Percentiles rank a stretch among this genome's conserved stretches.
phyloP scores from a whole-genome alignment of 2,113 vertebrate species.

The Prunella fulvescens region DNA sequence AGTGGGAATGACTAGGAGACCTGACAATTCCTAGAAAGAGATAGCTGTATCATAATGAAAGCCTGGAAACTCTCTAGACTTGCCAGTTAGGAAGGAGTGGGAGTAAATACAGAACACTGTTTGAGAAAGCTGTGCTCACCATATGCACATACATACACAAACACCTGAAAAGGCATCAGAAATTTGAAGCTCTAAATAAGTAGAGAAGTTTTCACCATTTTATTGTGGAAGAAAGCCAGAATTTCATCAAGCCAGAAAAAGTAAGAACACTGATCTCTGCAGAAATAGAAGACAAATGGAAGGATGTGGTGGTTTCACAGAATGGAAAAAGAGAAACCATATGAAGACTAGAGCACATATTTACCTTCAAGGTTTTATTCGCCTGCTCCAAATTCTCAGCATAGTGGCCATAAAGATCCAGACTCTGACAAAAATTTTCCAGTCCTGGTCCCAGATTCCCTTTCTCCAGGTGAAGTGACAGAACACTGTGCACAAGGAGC shows the following conservation, averaged over 20 bases:
- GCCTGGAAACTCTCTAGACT: background rate
- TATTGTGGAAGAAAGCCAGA: background rate
- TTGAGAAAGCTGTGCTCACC: background rate
- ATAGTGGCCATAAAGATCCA: conserved; percentile 81
- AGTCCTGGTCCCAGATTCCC: conserved; percentile 78
- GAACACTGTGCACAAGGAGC: conserved; percentile 64
- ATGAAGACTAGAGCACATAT: background rate
- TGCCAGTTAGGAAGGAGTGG: background rate
- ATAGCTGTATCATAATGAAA: background rate
- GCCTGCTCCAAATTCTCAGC: conserved; percentile 84
- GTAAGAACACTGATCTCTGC: background rate
- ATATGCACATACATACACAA: background rate
- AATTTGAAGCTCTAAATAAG: background rate
- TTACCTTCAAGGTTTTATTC: conserved; percentile 79
- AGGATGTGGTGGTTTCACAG: background rate
- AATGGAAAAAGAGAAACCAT: background rate
- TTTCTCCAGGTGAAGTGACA: conserved; percentile 81
- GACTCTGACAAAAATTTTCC: conserved; percentile 78
- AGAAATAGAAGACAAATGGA: background rate
- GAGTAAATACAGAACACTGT: background rate
- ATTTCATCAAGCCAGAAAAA: background rate
- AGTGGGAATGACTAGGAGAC: background rate
- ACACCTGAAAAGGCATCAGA: background rate
- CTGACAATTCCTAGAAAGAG: background rate
- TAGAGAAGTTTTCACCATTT: background rate